A percentile compares a stretch with the other conserved stretches of the same genome.
Conservation (phyloP, 1,140 invertebrate genomes). For the Calycopis cecrops region DNA sequence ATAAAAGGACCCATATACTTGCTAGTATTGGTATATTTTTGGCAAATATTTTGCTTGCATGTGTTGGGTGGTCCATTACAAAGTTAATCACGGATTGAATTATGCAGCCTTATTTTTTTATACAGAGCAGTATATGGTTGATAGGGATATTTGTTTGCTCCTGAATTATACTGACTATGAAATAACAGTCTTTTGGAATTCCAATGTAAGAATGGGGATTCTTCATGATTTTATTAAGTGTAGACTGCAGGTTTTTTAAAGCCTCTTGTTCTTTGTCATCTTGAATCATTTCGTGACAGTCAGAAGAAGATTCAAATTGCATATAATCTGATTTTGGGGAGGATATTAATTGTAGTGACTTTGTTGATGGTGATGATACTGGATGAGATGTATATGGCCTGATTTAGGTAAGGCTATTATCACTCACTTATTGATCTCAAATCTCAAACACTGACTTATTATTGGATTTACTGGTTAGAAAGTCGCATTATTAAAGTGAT, state of each 20-base stretch:
- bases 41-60: constrained; percentile 25
- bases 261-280: constrained; percentile 26
- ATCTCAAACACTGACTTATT: no score
- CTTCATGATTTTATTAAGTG: constrained; percentile 20
- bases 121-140: constrained; percentile 23
- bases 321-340: no score
- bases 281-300: constrained; percentile 27
- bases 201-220: constrained; percentile 24
- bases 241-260: constrained; percentile 12
- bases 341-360: no score
- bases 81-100: constrained; percentile 20
- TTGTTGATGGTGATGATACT: no score
- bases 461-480: no score
- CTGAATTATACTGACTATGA: constrained; percentile 12
- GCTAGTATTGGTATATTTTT: constrained; percentile 27
- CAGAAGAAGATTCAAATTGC: no score
- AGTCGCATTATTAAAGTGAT: constrained; percentile 20
- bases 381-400: no score
- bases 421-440: no score
- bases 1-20: constrained; percentile 22
- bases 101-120: constrained; percentile 30
- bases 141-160: constrained; percentile 23
- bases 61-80: constrained; percentile 14
- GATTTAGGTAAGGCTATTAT: no score
- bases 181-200: constrained; percentile 25